phyloP scores from a whole-genome alignment of 1,140 invertebrate species.

The Drosophila varians region DNA sequence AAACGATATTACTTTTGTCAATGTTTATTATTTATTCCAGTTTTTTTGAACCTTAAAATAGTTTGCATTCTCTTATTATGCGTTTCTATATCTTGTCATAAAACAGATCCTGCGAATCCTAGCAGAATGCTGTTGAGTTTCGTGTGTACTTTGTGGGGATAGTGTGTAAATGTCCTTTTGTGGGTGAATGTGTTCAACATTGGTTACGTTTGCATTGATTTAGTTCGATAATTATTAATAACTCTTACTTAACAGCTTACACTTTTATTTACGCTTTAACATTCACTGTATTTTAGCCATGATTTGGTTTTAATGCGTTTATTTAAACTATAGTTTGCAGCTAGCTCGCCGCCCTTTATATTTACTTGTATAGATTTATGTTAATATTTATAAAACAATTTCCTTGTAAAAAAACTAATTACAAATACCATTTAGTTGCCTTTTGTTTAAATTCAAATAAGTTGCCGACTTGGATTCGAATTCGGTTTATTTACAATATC shows the following conservation, averaged over 20 bases:
- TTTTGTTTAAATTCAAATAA: slow-evolving; percentile 45
- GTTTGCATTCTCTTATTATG: slow-evolving; percentile 15
- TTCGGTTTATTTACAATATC: slow-evolving; percentile 52
- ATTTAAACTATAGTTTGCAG: slow-evolving; percentile 60
- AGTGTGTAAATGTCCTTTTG: slow-evolving; percentile 34
- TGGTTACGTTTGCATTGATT: slow-evolving; percentile 56
- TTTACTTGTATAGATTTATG: slow-evolving; percentile 43
- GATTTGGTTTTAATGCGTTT: slow-evolving; percentile 12
- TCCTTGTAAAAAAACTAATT: slow-evolving; percentile 78
- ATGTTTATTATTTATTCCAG: slow-evolving; percentile 56
- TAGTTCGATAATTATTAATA: slow-evolving; percentile 39
- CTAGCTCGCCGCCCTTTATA: slow-evolving; percentile 42
- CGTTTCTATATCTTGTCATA: slow-evolving; percentile 12
- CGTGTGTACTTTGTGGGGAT: slow-evolving; percentile 28
- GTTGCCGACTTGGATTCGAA: slow-evolving; percentile 26
- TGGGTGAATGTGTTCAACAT: slow-evolving; percentile 53
- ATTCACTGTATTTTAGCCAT: slow-evolving; percentile 40
- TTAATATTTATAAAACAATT: slow-evolving; percentile 68
- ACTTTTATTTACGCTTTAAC: slow-evolving; percentile 53
- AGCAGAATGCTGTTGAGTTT: slow-evolving; percentile 28
- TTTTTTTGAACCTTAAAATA: slow-evolving; percentile 46
- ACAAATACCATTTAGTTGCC: slow-evolving; percentile 51
- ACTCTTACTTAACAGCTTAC: slow-evolving; percentile 63
- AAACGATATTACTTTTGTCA: slow-evolving; percentile 1
- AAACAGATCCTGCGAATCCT: slow-evolving; percentile 20